Base-by-base conservation (phyloP, 1,140 invertebrate genomes). In the Aphelinus certus region DNA sequence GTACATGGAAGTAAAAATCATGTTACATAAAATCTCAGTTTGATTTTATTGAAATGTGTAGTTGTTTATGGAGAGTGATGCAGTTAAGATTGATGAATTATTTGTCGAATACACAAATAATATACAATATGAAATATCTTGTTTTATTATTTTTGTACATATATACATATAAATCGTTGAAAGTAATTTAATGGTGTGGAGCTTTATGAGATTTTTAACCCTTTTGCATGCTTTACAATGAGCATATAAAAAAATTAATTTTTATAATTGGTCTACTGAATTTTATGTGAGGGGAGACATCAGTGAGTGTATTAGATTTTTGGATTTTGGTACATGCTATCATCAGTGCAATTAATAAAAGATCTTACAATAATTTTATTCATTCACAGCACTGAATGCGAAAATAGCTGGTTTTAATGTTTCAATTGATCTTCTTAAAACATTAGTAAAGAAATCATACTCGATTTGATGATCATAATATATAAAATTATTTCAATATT, bases 81-180 rank as follows among this genome's bases (percentile, higher is more conserved):
- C 47, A 61, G 47, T 75, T 55, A 64, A 69, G 55, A 73, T 69
- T 75, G 61, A 64, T 65, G 49, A 5, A n/a, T 68, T 61, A 26
- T 47, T 58, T 57, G 53, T 69, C 60, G 70, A 75, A 57, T 57
- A n/a, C 45, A 75, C 6, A 64, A 26, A 9, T 70, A 69, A 56
- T 69, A 68, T 68, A 55, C 58, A 49, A 68, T 56, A 47, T 55
- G n/a, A 68, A 46, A 73, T 56, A 63, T 76, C 66, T 76, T 81
- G 73, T 80, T 79, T 79, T 75, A 79, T 81, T 82, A 78, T 78
- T 77, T 75, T 79, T 82, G 80, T 80, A 80, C 76, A 82, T 80
- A 81, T 81, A 80, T 79, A 80, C 63, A 79, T 79, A 80, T 66
- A 72, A 78, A 76, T 74, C 66, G 76, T 80, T 79, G 72, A 79